These are phyloP conservation scores for Pachliopta kotzebuea DNA, from an alignment of 2,888 invertebrate species.

Conservation along the genomic window DNA sequence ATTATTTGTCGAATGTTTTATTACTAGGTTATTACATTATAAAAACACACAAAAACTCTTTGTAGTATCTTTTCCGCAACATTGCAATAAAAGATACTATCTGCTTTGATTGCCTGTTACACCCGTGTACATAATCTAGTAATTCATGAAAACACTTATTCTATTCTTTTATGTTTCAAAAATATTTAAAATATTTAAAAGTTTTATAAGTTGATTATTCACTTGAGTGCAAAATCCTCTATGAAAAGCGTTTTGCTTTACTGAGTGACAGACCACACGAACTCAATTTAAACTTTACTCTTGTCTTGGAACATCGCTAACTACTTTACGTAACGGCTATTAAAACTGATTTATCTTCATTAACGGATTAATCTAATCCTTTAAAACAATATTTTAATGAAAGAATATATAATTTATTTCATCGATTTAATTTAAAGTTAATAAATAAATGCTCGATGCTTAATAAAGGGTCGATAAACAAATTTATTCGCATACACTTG, in stretches of 20 bases:
- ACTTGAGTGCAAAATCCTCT: conserved; percentile 27
- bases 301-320: conserved; percentile 18
- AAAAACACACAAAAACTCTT: no score
- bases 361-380: not conserved
- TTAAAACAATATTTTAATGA: not conserved
- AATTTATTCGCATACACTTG: no score
- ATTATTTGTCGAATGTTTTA: no score
- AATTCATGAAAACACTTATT: not conserved
- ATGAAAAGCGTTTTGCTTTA: conserved; percentile 16
- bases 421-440: no score
- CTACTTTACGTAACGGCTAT: not conserved
- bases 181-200: not conserved
- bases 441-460: no score
- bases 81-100: no score
- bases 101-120: no score
- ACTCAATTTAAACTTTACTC: conserved; percentile 54
- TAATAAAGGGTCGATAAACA: no score
- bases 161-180: not conserved
- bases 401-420: no score
- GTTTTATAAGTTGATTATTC: conserved; percentile 14
- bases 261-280: conserved; percentile 48
- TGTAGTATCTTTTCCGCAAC: no score
- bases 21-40: no score
- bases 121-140: no score
- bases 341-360: not conserved